Evolutionary conservation across 2,888 invertebrate species (phyloP), one percentile per base, ranked within the genome.

Genomic region (Glaucopsyche alexis): DNA sequence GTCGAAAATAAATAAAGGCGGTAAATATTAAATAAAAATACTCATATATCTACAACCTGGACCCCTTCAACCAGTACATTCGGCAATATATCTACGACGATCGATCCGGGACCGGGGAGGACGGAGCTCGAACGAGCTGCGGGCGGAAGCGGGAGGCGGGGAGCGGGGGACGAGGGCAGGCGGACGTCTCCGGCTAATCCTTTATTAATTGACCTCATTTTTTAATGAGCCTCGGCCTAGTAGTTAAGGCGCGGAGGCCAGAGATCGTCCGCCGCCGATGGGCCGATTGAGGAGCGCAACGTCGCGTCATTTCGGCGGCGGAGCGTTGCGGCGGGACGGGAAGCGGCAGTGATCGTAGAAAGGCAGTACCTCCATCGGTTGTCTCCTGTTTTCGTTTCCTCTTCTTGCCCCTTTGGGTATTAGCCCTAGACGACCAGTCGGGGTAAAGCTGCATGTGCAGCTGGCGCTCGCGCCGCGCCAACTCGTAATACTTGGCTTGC

Each of bases 351-450:
- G 87, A 76, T 78, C 81, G 81, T 80, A 78, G 94, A 85, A 90
- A 93, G 94, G 94, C 94, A 95, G 95, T 97, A 97, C 97, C 97
- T 97, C 97, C 97, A 95, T 97, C 97, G 95, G 96, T 96, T 95
- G 97, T 96, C 95, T 98, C 98, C 97, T 97, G 97, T 96, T 98
- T 97, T 96, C 97, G 96, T 96, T 99, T 99, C 97, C 99, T 98
- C 96, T 99, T 99, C 96, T 98, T 98, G 95, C 99, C 98, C 94
- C 98, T 97, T 94, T 99, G 98, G 95, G 99, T 99, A 96, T 99
- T 99, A 94, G 99, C 96, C 94, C 99, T 99, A 95, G 97, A 97
- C 94, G 97, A 97, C 99, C 99, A 99, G 95, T 98, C 98, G 90
- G 99, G 99, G 95, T 99, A 99, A 94, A 98, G 96, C 95, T 98